Percentiles rank a stretch among this genome's conserved stretches.
These are phyloP conservation scores for Steinernema scapterisci DNA, from an alignment of 2,888 invertebrate genomes.

Conservation along the genomic window DNA sequence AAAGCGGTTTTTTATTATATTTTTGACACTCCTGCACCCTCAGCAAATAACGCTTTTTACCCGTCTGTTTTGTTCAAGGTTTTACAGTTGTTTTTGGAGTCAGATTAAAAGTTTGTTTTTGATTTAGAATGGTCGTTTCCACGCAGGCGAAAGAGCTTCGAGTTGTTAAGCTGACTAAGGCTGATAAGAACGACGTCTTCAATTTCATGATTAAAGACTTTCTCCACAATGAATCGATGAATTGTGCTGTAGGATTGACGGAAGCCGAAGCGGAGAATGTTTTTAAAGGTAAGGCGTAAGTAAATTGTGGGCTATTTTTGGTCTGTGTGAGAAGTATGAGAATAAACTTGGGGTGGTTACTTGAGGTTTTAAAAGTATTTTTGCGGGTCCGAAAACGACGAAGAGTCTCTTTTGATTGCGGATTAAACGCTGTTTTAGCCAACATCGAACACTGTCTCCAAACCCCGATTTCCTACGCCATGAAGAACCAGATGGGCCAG, in stretches of 20 bases:
- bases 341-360: no score
- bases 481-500: background rate
- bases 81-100: no score
- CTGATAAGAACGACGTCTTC: slow-evolving; percentile 34
- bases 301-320: no score
- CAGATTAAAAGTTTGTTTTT: no score
- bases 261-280: slow-evolving; percentile 36
- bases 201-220: slow-evolving; percentile 36
- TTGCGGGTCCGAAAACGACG: no score
- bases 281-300: slow-evolving; percentile 38
- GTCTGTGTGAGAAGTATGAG: no score
- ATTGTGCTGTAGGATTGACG: slow-evolving; percentile 8
- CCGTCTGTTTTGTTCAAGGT: no score
- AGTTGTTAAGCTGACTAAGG: background rate
- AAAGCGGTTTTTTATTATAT: no score
- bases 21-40: no score
- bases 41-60: no score
- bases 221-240: background rate
- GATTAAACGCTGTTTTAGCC: background rate
- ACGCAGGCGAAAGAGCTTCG: background rate
- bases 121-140: background rate
- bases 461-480: background rate
- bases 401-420: slow-evolving; percentile 20
- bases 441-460: background rate
- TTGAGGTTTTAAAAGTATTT: no score